Evolutionary conservation across 1,140 invertebrate genomes (phyloP).

Genomic region (Bombus fervidus): DNA sequence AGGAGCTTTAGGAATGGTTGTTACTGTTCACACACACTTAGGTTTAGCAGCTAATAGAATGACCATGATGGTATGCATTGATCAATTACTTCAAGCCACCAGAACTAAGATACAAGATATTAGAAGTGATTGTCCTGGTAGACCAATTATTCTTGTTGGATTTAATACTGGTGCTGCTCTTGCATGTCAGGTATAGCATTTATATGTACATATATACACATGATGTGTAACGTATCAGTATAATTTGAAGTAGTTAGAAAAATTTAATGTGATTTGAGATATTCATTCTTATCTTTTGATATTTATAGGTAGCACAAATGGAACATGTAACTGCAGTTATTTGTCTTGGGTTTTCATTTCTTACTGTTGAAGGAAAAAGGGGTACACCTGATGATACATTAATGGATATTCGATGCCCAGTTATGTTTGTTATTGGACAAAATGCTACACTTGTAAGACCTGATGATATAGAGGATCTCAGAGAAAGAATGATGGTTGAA

Average conservation of each 20-base stretch:
- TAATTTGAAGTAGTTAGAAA: background rate
- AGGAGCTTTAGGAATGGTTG: slow-evolving; percentile 87
- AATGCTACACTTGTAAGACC: slow-evolving; percentile 85
- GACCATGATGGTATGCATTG: slow-evolving; percentile 84
- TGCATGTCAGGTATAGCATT: slow-evolving; percentile 84
- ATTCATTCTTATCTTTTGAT: slow-evolving; percentile 6
- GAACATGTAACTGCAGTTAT: slow-evolving; percentile 89
- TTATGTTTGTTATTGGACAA: slow-evolving; percentile 92
- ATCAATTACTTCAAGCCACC: slow-evolving; percentile 88
- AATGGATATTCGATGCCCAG: slow-evolving; percentile 88
- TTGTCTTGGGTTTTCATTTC: slow-evolving; percentile 91
- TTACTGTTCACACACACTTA: slow-evolving; percentile 85
- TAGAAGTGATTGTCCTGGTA: slow-evolving; percentile 86
- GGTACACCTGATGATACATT: slow-evolving; percentile 91
- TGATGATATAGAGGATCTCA: slow-evolving; percentile 90
- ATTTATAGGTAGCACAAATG: slow-evolving; percentile 83
- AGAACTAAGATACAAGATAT: slow-evolving; percentile 88
- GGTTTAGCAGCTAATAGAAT: slow-evolving; percentile 80
- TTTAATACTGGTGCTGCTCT: slow-evolving; percentile 89
- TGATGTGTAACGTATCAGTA: background rate
- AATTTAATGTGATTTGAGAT: background rate
- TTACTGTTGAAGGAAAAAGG: slow-evolving; percentile 88
- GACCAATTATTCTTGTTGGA: slow-evolving; percentile 90
- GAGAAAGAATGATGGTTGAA: slow-evolving; percentile 89
- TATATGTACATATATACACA: background rate